Base-by-base conservation (phyloP, 1,140 invertebrate genomes). In the Wasmannia auropunctata region DNA sequence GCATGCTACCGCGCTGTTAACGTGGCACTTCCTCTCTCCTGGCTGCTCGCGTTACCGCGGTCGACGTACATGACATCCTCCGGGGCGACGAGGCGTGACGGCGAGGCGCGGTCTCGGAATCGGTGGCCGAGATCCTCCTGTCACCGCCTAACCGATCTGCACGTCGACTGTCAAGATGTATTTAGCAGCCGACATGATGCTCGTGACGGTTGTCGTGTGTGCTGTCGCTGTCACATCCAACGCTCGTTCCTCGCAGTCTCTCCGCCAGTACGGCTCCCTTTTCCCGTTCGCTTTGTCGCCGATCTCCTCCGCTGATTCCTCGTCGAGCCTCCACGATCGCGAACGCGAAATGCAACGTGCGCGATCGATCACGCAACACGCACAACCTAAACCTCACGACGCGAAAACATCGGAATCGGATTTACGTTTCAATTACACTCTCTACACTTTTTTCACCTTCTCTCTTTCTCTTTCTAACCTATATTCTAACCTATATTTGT, bases 111-210 rank as follows among this genome's bases (percentile, higher is more conserved):
- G 5, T 40, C 16, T 16, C 22, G 0, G 6, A 22, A 16, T 43
- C 34, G 19, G 19, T 1, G 22, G 3, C n/a, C n/a, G n/a, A n/a
- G 11, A 16, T 25, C 10, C 34, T 54, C 43, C 10, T 7, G 28
- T 43, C 25, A 80, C 43, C 40, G 60, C 16, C n/a, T 63, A 16
- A 4, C 4, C 22, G 25, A 69, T 3, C 11, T 60, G 34, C 37
- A 22, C 56, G 25, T 60, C 19, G 56, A 83, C 54, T 34, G 67
- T 72, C 67, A 74, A 74, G 60, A 25, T 83, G 67, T 19, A 60
- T 46, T 83, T 74, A 74, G 67, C 67, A 83, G 79, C 37, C 79
- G 79, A 83, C 67, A 83, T 83, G 19, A 83, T 83, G 19, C 46
- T 81, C 67, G 37, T 28, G 25, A 58, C 65, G 19, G 43, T 43